Evolutionary conservation across 2,797 vertebrate genomes (phyloP).

Genomic region (Anguilla obscura): DNA sequence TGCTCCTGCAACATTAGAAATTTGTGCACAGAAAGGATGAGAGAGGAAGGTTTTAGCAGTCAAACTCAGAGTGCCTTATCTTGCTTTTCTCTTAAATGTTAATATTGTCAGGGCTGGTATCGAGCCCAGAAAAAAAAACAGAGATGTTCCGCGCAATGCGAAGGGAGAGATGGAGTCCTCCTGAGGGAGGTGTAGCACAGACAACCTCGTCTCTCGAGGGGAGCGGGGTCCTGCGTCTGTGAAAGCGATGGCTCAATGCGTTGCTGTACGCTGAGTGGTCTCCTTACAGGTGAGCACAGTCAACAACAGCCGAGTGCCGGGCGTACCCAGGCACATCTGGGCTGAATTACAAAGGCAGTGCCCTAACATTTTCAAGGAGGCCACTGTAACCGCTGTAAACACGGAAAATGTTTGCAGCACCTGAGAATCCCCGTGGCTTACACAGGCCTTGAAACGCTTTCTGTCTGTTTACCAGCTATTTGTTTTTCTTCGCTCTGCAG

Average conservation of each 20-base stretch:
- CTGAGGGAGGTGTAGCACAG: neutral
- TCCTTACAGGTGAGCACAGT: neutral
- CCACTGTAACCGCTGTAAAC: neutral
- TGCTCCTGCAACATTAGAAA: neutral
- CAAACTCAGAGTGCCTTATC: too few species aligned
- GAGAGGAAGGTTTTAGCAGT: neutral
- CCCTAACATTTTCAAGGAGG: neutral
- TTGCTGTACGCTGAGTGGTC: neutral
- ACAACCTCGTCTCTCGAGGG: neutral
- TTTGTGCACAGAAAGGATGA: neutral
- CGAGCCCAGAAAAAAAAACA: neutral
- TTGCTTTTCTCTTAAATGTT: neutral
- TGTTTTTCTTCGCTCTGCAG: neutral
- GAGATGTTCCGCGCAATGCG: neutral
- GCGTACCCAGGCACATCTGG: neutral
- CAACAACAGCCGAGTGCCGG: neutral
- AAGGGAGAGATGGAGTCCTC: neutral
- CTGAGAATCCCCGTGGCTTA: neutral
- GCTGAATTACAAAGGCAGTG: neutral
- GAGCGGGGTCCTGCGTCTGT: neutral
- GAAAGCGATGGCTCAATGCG: slow-evolving; percentile 1
- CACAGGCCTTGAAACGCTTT: neutral
- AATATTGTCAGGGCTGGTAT: neutral
- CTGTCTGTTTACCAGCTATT: neutral
- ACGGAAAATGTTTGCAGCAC: neutral